A percentile compares a stretch with the other conserved stretches of the same genome.
These are phyloP conservation scores for Diadema setosum DNA, from an alignment of 35 echinoderm and acorn worm genomes.

Conservation along the genomic window DNA sequence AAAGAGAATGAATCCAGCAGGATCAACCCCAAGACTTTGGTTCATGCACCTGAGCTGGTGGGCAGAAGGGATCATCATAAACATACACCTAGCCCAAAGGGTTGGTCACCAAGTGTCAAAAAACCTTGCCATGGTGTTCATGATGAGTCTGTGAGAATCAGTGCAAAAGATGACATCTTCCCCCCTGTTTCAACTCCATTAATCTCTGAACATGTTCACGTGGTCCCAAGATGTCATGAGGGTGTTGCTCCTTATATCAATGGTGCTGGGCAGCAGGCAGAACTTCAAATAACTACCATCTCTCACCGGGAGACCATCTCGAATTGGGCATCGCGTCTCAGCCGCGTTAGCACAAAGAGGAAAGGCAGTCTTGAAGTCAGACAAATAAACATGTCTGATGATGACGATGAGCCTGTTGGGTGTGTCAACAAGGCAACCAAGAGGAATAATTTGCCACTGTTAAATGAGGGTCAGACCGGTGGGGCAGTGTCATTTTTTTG, in stretches of 20 bases:
- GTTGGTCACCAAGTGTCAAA: too few species aligned
- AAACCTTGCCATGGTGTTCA: too few species aligned
- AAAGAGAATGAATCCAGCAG: too few species aligned
- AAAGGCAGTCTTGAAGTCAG: background rate
- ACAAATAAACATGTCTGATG: background rate
- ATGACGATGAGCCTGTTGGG: background rate
- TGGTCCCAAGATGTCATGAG: background rate
- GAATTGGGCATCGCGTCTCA: background rate
- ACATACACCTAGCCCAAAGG: too few species aligned
- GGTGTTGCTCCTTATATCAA: background rate
- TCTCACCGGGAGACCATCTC: background rate
- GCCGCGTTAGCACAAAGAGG: background rate
- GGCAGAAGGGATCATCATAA: too few species aligned
- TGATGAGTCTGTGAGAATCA: too few species aligned
- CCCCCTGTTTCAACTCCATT: background rate
- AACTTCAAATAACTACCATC: background rate
- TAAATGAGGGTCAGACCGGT: background rate
- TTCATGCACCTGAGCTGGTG: too few species aligned
- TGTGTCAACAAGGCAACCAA: background rate
- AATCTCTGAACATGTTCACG: background rate
- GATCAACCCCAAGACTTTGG: too few species aligned
- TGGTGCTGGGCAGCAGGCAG: background rate
- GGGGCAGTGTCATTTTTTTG: background rate
- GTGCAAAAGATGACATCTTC: too few species aligned
- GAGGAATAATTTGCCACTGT: background rate